phyloP scores from a whole-genome alignment of 2,113 vertebrate species.

The Cochlearius cochlearius region DNA sequence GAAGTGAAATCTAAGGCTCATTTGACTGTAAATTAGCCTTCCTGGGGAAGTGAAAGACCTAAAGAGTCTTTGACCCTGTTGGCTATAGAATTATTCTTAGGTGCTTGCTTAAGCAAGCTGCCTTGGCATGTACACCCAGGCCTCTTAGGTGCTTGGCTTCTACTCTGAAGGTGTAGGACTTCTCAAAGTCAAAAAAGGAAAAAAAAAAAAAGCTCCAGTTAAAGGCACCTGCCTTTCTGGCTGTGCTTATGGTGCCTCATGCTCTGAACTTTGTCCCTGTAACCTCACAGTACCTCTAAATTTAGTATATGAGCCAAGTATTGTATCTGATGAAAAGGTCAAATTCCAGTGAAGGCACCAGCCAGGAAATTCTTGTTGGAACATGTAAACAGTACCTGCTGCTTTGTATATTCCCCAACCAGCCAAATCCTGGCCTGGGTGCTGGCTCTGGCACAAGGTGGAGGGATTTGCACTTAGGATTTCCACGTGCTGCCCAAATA shows the following conservation, averaged over 20 bases:
- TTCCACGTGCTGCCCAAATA: neutral
- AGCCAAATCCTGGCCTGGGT: neutral
- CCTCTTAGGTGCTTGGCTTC: neutral
- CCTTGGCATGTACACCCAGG: neutral
- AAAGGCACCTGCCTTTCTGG: neutral
- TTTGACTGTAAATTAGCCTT: neutral
- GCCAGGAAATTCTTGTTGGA: conserved; percentile 4
- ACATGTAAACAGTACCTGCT: neutral
- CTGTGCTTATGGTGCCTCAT: neutral
- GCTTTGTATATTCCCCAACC: neutral
- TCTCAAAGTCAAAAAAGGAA: neutral
- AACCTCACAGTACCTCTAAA: conserved; percentile 8
- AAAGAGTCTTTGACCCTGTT: neutral
- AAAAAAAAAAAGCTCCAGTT: neutral
- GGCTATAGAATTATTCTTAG: neutral
- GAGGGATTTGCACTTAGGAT: neutral
- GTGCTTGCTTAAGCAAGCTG: neutral
- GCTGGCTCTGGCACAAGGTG: neutral
- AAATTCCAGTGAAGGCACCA: neutral
- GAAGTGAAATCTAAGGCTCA: neutral
- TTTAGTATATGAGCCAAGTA: neutral
- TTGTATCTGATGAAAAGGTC: conserved; percentile 33
- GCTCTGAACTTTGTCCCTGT: conserved; percentile 4
- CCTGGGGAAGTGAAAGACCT: neutral
- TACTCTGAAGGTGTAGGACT: neutral